A percentile compares a stretch with the other conserved stretches of the same genome.
phyloP scores from a whole-genome alignment of 2,888 invertebrate species.

The Ophion costatus region DNA sequence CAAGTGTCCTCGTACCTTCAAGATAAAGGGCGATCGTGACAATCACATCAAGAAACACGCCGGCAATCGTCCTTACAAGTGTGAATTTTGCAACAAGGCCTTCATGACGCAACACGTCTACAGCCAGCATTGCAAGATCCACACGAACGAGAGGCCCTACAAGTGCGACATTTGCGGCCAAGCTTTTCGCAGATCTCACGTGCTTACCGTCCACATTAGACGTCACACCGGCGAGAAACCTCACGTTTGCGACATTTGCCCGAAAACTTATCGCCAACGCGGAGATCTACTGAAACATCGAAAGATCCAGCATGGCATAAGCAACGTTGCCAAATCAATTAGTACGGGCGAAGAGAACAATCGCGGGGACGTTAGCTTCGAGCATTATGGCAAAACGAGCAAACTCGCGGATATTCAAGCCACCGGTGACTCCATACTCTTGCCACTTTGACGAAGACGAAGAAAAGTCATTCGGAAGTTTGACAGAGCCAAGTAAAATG shows the following conservation, averaged over 20 bases:
- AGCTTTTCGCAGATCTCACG: constrained; percentile 65
- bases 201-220: constrained; percentile 65
- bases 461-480: not conserved
- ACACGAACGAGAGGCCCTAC: constrained; percentile 69
- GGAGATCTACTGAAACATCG: constrained; percentile 66
- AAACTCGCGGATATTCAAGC: not conserved
- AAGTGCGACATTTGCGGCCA: constrained; percentile 65
- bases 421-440: not conserved
- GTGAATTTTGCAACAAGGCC: constrained; percentile 66
- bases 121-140: constrained; percentile 69
- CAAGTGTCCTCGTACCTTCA: constrained; percentile 65
- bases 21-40: constrained; percentile 67
- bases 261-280: constrained; percentile 66
- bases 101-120: constrained; percentile 69
- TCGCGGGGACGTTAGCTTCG: not conserved
- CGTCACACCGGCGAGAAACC: constrained; percentile 69
- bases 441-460: not conserved
- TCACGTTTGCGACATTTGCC: constrained; percentile 64
- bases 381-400: not conserved
- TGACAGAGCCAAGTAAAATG: not conserved
- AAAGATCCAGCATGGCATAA: constrained; percentile 60
- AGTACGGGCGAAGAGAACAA: not conserved
- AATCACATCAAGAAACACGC: constrained; percentile 67
- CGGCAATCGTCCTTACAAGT: constrained; percentile 67
- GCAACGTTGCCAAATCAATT: not conserved